Base-by-base conservation (phyloP, 1,140 invertebrate species). In the Zaprionus davidi region DNA sequence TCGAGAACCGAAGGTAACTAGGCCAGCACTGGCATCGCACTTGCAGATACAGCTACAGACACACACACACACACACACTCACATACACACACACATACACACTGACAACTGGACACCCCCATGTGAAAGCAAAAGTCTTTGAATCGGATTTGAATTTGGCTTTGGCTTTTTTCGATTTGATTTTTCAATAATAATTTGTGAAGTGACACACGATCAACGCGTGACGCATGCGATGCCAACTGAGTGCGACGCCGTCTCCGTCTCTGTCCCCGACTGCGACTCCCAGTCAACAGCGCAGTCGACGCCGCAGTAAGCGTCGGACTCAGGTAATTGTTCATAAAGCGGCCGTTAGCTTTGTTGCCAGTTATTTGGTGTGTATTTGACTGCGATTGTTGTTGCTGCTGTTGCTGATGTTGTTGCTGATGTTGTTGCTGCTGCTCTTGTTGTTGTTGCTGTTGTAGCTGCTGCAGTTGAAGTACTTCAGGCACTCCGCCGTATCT, bases 301-400 rank as follows among this genome's bases (percentile, higher is more conserved):
- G 12, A 24, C 22, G 2, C 6, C 15, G 22, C 36, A 53, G 38
- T 9, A 11, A 3, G 38, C 24, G 38, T 17, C 15, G 3, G 59
- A 65, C 49, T 69, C 58, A 38, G 34, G 58, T 88, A 84, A 88
- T 88, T 88, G 84, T 84, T 88, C 78, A 85, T 88, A 88, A 88
- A 88, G 85, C 84, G 84, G 85, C 85, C 81, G 85, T 88, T 88
- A 90, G 84, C 84, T 85, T 85, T 90, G 73, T 76, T 75, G 67
- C 12, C 58, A 57, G 81, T 72, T 87, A 76, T 70, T 83, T 74
- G 38, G 15, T n/a, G 2, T 34, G 73, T 65, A 63, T n/a, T 46
- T 57, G 53, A 51, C 49, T 71, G 78, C 71, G 26, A 49, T n/a
- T 68, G 26, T 36, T 31, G 51, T 28, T 38, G 34, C 31, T 55